Evolutionary conservation across 2,888 invertebrate species (phyloP).

Genomic region (Temnothorax unifasciatus): DNA sequence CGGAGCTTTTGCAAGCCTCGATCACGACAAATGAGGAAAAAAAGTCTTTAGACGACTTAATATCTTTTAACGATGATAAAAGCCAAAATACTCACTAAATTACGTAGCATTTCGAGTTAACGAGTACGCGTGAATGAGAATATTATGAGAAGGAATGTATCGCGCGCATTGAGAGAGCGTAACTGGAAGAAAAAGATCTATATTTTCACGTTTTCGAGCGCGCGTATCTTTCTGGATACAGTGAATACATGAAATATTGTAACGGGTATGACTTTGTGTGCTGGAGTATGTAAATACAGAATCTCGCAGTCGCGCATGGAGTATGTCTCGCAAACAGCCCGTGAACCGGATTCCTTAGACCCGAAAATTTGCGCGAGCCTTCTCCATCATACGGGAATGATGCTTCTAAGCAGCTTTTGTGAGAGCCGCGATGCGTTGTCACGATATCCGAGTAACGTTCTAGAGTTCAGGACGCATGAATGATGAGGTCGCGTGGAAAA

Average conservation of each 20-base stretch:
- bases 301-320: conserved; percentile 2
- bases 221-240: conserved; percentile 39
- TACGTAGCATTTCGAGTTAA: conserved; percentile 3
- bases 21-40: conserved; percentile 6
- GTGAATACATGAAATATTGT: conserved; percentile 63
- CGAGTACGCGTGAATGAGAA: conserved; percentile 39
- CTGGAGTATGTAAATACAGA: conserved; percentile 53
- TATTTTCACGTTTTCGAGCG: conserved; percentile 48
- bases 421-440: conserved; percentile 2
- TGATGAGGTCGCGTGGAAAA: not conserved
- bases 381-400: conserved; percentile 13
- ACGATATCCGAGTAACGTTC: not conserved
- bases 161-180: conserved; percentile 55
- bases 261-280: conserved; percentile 69
- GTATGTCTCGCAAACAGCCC: not conserved
- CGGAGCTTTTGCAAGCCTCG: conserved; percentile 20
- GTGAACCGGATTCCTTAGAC: not conserved
- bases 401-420: not conserved
- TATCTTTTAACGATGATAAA: conserved; percentile 25
- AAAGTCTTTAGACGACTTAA: not conserved
- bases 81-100: conserved; percentile 22
- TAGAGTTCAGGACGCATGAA: conserved; percentile 10
- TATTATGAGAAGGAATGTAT: conserved; percentile 53
- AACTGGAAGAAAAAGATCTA: conserved; percentile 35
- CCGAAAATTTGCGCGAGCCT: not conserved